phyloP scores from a whole-genome alignment of 2,113 vertebrate genomes.

The Tor tambroides region DNA sequence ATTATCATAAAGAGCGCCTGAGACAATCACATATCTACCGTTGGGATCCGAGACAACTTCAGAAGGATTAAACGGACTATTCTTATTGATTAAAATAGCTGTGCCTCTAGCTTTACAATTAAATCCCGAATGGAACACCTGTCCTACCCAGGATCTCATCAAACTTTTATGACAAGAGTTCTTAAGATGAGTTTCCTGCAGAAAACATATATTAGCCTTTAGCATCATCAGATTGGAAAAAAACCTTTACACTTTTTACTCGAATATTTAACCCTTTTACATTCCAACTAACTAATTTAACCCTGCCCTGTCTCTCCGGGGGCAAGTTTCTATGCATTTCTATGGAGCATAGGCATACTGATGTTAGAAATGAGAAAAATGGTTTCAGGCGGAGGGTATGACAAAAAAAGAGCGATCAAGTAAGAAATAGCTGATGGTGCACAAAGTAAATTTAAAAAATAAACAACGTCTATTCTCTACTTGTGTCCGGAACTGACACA shows the following conservation, averaged over 20 bases:
- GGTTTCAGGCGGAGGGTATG: no score
- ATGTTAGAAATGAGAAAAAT: neutral
- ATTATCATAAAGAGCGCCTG: neutral
- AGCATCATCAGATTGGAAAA: neutral
- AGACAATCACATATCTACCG: neutral
- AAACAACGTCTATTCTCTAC: neutral
- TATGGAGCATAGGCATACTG: neutral
- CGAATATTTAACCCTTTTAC: neutral
- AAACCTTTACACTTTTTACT: neutral
- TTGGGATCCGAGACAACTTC: neutral
- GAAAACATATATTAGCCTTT: neutral
- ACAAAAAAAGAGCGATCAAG: no score
- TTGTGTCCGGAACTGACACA: neutral
- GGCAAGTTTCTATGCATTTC: neutral
- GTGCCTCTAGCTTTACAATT: conserved; percentile 1
- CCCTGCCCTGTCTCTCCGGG: neutral
- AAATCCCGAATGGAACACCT: neutral
- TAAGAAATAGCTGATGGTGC: neutral
- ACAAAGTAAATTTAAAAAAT: neutral
- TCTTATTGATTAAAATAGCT: neutral
- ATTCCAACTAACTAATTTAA: conserved; percentile 1
- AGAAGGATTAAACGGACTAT: neutral
- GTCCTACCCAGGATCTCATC: neutral
- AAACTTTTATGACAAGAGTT: neutral
- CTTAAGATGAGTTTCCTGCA: neutral